Evolutionary conservation across 2,113 vertebrate genomes (phyloP).

Genomic region (Myotis davidii): DNA sequence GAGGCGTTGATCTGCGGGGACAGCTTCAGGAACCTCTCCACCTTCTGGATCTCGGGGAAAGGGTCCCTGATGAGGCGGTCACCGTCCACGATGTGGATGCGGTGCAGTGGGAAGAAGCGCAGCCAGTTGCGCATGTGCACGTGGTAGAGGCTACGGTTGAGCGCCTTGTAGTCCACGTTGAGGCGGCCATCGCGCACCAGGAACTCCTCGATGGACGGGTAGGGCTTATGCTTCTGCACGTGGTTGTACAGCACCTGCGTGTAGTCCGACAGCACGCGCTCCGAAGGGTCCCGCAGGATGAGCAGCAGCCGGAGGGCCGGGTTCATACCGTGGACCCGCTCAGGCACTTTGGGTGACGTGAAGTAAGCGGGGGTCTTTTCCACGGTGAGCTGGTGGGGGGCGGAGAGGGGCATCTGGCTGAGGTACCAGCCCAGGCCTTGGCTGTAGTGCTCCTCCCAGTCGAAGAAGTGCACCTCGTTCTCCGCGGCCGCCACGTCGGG

Average conservation of each 20-base stretch:
- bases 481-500: slow-evolving; percentile 91
- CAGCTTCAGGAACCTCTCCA: slow-evolving; percentile 93
- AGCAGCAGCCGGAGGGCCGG: slow-evolving; percentile 91
- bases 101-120: slow-evolving; percentile 90
- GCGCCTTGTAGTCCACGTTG: slow-evolving; percentile 96
- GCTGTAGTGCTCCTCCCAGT: slow-evolving; percentile 95
- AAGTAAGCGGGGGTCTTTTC: slow-evolving; percentile 99
- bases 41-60: slow-evolving; percentile 94
- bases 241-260: slow-evolving; percentile 98
- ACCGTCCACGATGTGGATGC: slow-evolving; percentile 95
- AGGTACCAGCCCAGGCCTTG: slow-evolving; percentile 94
- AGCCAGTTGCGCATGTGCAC: slow-evolving; percentile 96
- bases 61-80: slow-evolving; percentile 95
- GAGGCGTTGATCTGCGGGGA: slow-evolving; percentile 93
- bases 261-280: slow-evolving; percentile 97
- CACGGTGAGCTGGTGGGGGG: slow-evolving; percentile 92
- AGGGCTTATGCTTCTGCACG: slow-evolving; percentile 94
- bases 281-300: slow-evolving; percentile 95
- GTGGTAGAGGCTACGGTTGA: slow-evolving; percentile 96
- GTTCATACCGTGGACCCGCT: slow-evolving; percentile 92
- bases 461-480: slow-evolving; percentile 98
- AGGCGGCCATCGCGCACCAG: slow-evolving; percentile 92
- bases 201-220: slow-evolving; percentile 92
- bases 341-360: slow-evolving; percentile 93
- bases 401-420: slow-evolving; percentile 94